Evolutionary conservation across 2,888 invertebrate species (phyloP).

Genomic region (Drosophila mulleri): DNA sequence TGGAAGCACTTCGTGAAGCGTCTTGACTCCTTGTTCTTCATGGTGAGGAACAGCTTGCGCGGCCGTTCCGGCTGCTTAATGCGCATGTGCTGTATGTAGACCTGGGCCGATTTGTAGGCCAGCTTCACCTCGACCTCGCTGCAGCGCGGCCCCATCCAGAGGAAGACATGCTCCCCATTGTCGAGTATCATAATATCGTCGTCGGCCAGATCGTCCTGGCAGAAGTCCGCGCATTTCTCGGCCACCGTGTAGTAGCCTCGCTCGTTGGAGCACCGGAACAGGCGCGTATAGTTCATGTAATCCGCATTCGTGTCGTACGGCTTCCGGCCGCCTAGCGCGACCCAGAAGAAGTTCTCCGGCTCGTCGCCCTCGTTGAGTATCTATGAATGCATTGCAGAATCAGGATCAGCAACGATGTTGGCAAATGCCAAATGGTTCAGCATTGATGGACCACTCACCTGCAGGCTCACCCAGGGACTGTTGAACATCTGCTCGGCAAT

Average conservation of each 20-base stretch:
- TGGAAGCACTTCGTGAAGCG: conserved; percentile 99
- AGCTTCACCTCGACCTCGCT: conserved; percentile 99
- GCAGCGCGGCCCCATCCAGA: conserved; percentile 98
- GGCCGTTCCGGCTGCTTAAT: conserved; percentile 96
- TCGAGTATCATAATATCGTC: conserved; percentile 99
- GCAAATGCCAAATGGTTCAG: neutral
- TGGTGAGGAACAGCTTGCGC: conserved; percentile 95
- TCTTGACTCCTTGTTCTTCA: conserved; percentile 98
- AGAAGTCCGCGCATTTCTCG: conserved; percentile 92
- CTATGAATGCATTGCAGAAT: conserved; percentile 60
- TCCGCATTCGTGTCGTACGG: conserved; percentile 94
- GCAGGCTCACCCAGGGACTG: conserved; percentile 91
- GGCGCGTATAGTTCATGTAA: conserved; percentile 95
- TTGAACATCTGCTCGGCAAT: conserved; percentile 97
- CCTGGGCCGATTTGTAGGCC: conserved; percentile 99
- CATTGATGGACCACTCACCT: conserved; percentile 86
- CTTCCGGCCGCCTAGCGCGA: conserved; percentile 96
- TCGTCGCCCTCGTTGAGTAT: conserved; percentile 97
- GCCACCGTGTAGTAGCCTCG: conserved; percentile 99
- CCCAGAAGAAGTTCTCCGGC: conserved; percentile 99
- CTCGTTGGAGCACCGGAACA: conserved; percentile 99
- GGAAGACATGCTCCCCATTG: conserved; percentile 98
- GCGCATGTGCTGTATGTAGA: conserved; percentile 98
- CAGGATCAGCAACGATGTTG: too few relatives aligned
- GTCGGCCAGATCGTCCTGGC: conserved; percentile 98